Evolutionary conservation across 1,140 invertebrate species (phyloP).

Genomic region (Habropoda laboriosa): DNA sequence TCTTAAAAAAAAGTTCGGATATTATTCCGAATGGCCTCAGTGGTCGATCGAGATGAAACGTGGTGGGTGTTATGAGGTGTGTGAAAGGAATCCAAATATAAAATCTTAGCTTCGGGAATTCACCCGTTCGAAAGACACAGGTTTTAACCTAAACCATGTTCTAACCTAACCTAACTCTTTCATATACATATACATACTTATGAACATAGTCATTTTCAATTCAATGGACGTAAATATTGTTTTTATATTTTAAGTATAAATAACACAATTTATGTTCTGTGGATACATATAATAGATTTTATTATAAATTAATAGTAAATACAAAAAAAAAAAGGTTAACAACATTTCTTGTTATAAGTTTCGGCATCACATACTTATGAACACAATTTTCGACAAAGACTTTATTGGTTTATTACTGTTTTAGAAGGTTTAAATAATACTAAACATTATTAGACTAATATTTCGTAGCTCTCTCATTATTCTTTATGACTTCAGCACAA

Average conservation of each 20-base stretch:
- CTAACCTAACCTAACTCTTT: too few relatives aligned
- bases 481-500: neutral
- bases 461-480: neutral
- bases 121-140: too few relatives aligned
- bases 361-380: constrained; percentile 1
- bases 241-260: constrained; percentile 3
- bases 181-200: constrained; percentile 21
- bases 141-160: too few relatives aligned
- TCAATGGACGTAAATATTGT: neutral
- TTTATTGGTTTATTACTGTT: constrained; percentile 46
- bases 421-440: neutral
- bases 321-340: neutral
- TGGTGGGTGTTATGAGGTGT: too few relatives aligned
- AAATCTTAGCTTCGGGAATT: too few relatives aligned
- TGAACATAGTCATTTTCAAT: constrained; percentile 8
- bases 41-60: too few relatives aligned
- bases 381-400: constrained; percentile 10
- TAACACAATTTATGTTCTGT: neutral
- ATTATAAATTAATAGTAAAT: too few relatives aligned
- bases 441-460: neutral
- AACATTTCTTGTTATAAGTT: constrained; percentile 4
- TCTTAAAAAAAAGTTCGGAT: too few relatives aligned
- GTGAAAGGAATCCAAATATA: too few relatives aligned
- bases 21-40: too few relatives aligned
- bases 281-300: neutral